Percentiles rank a stretch among this genome's conserved stretches.
Evolutionary conservation across 2,888 invertebrate genomes (phyloP).

Genomic region (Spisula solida): DNA sequence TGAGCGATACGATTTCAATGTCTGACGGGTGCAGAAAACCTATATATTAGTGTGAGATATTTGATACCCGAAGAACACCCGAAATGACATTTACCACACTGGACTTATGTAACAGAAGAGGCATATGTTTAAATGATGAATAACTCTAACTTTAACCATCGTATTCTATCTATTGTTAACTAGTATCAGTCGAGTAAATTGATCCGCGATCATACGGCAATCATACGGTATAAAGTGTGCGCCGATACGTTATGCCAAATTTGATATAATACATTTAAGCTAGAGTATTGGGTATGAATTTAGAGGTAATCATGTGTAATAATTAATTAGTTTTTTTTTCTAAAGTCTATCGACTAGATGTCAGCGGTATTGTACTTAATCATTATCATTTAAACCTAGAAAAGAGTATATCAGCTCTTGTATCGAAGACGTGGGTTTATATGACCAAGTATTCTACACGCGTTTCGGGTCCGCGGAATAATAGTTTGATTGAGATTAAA

Average conservation of each 20-base stretch:
- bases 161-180: slow-evolving; percentile 37
- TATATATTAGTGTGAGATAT: slow-evolving; percentile 42
- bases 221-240: slow-evolving; percentile 14
- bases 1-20: slow-evolving; percentile 21
- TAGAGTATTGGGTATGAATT: slow-evolving; percentile 46
- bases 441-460: not conserved
- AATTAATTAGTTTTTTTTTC: slow-evolving; percentile 70
- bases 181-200: slow-evolving; percentile 10
- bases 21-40: slow-evolving; percentile 29
- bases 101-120: slow-evolving; percentile 46
- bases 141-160: slow-evolving; percentile 43
- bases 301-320: slow-evolving; percentile 69
- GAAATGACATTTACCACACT: slow-evolving; percentile 40
- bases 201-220: slow-evolving; percentile 15
- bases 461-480: not conserved
- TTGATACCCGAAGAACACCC: slow-evolving; percentile 33
- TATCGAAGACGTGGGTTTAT: not conserved
- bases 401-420: not conserved
- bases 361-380: not conserved
- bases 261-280: slow-evolving; percentile 45
- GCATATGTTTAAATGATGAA: slow-evolving; percentile 30
- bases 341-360: slow-evolving; percentile 41
- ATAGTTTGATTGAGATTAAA: slow-evolving; percentile 17
- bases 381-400: not conserved
- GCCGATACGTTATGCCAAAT: slow-evolving; percentile 36